Percentiles rank a stretch among this genome's conserved stretches.
phyloP scores from a whole-genome alignment of 2,888 invertebrate genomes.

The Drosophila peninsularis region DNA sequence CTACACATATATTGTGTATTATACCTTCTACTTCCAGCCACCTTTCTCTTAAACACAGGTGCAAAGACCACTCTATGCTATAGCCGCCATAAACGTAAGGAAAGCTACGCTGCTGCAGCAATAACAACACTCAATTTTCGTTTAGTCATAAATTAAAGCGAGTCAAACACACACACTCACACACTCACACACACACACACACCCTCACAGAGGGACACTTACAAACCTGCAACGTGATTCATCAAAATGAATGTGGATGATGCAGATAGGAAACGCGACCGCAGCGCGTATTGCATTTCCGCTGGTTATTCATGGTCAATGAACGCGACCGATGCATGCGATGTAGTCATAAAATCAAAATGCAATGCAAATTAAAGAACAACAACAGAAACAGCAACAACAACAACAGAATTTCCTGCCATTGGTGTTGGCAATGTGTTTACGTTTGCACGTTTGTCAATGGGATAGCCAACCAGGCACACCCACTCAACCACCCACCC shows the following conservation, averaged over 20 bases:
- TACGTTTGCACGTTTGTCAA: slow-evolving; percentile 39
- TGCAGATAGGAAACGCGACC: slow-evolving; percentile 42
- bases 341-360: slow-evolving; percentile 46
- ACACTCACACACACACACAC: not conserved
- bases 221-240: slow-evolving; percentile 49
- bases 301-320: slow-evolving; percentile 71
- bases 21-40: not conserved
- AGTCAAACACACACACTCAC: slow-evolving; percentile 11
- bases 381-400: slow-evolving; percentile 11
- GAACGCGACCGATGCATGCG: slow-evolving; percentile 32
- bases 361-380: slow-evolving; percentile 37
- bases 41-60: not conserved
- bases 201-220: not conserved
- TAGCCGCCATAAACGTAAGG: not conserved
- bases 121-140: slow-evolving; percentile 33
- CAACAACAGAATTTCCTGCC: slow-evolving; percentile 12
- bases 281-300: slow-evolving; percentile 66
- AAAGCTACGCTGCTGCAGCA: not conserved
- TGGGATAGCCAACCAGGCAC: too few relatives aligned
- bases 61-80: not conserved
- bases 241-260: slow-evolving; percentile 22
- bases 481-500: not conserved
- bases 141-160: slow-evolving; percentile 63
- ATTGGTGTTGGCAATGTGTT: slow-evolving; percentile 51
- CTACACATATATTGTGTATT: too few relatives aligned